Base-by-base conservation (phyloP, 2,888 invertebrate genomes). In the Parnassius mnemosyne region DNA sequence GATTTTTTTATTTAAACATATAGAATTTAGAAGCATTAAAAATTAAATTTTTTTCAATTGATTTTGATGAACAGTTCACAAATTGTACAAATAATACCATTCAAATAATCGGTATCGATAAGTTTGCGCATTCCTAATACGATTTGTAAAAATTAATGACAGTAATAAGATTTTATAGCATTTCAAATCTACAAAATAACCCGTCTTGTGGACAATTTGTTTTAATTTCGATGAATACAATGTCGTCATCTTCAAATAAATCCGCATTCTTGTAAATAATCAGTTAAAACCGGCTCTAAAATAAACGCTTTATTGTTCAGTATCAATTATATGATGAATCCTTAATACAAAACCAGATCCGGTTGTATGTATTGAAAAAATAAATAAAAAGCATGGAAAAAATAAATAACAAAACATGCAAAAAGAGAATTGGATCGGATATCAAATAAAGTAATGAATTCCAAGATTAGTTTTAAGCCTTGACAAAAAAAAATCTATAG, bases 301-400 rank as follows among this genome's bases (percentile, higher is more conserved):
- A 64, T 64, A 64, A 64, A 60, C 60, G 63, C 53, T 64, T 64
- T 64, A 60, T 64, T 60, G 63, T 59, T 63, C 11, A 25, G 41
- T 49, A 43, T 49, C 63, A 64, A 60, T 63, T 64, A 64, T 60
- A 60, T 60, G 56, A 60, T 56, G 47, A 42, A 60, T 49, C 12
- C 47, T 53, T 25, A 43, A 56, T 60, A 49, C 47, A 25, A 60
- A 64, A 60, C 63, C 60, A 60, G 63, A 64, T 64, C 63, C 63
- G 63, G 63, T 64, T 60, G 50, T 55, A 44, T 49, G 25, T 57
- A n/a, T 51, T 41, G 13, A 55, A 57, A 56, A 61, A 54, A 7
- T 34, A 34, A 34, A 34, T 34, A 34, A 34, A 34, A 7, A 34
- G 34, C 34, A 34, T 34, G 7, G 34, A 7, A 34, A n/a, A 13